These are phyloP conservation scores for Nezara viridula DNA, from an alignment of 2,888 invertebrate species.

Conservation along the genomic window DNA sequence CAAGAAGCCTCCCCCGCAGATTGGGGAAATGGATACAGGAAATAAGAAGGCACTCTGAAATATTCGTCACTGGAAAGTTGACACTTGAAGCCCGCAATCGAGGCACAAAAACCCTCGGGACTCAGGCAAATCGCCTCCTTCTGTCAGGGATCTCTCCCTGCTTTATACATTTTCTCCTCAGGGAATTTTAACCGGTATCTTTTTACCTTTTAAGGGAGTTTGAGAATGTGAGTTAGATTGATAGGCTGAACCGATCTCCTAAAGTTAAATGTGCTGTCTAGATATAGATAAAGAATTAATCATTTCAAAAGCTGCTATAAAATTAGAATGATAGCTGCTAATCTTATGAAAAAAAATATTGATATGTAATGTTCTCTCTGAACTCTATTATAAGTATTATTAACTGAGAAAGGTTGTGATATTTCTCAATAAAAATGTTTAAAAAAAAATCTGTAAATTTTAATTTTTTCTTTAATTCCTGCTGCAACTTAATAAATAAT, in stretches of 20 bases:
- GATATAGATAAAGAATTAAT: too few species aligned
- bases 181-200: background rate
- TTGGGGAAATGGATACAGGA: background rate
- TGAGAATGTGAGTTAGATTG: background rate
- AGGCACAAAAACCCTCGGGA: background rate
- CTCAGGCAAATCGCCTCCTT: background rate
- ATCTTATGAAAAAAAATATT: too few species aligned
- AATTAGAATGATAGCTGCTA: too few species aligned
- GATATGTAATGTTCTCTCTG: too few species aligned
- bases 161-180: background rate
- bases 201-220: background rate
- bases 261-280: too few species aligned
- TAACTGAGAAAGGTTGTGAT: too few species aligned
- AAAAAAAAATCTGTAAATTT: too few species aligned
- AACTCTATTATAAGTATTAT: too few species aligned
- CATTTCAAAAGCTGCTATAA: too few species aligned
- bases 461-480: too few species aligned
- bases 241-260: background rate
- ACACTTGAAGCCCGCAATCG: slow-evolving; percentile 17
- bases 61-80: slow-evolving; percentile 29
- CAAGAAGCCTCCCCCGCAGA: background rate
- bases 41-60: background rate
- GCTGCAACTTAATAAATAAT: too few species aligned
- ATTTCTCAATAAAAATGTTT: too few species aligned
- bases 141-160: slow-evolving; percentile 9